These are phyloP conservation scores for Leptobrachium ailaonicum DNA, from an alignment of 2,113 vertebrate species.

Conservation along the genomic window DNA sequence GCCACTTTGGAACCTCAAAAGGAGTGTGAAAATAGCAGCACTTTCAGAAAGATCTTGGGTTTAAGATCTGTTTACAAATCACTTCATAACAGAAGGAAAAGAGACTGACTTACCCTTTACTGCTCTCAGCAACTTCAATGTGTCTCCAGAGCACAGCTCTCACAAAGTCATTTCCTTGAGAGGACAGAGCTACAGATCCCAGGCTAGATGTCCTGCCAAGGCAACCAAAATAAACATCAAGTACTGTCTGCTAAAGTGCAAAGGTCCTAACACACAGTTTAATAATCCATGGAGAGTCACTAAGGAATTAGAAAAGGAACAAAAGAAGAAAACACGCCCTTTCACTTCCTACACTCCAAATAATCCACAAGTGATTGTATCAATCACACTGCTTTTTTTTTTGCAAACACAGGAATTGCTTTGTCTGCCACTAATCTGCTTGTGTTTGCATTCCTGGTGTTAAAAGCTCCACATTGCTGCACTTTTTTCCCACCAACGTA, in stretches of 20 bases:
- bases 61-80: not conserved
- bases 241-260: not conserved
- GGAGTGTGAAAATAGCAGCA: conserved; percentile 51
- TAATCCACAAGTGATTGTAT: not conserved
- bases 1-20: conserved; percentile 47
- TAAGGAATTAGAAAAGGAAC: not conserved
- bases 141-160: not conserved
- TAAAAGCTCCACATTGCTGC: not conserved
- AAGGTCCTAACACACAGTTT: not conserved
- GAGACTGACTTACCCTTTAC: not conserved
- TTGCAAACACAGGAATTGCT: not conserved
- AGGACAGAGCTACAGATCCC: not conserved
- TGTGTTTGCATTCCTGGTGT: not conserved
- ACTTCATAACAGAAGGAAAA: not conserved
- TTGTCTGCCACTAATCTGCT: not conserved
- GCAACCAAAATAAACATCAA: not conserved
- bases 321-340: not conserved
- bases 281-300: not conserved
- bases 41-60: conserved; percentile 27
- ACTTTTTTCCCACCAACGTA: not conserved
- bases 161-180: not conserved
- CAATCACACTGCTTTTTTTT: not conserved
- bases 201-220: not conserved
- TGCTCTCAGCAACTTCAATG: not conserved
- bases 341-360: conserved; percentile 24